Conservation (phyloP, 1,140 invertebrate genomes). For the Metopolophium dirhodum region DNA sequence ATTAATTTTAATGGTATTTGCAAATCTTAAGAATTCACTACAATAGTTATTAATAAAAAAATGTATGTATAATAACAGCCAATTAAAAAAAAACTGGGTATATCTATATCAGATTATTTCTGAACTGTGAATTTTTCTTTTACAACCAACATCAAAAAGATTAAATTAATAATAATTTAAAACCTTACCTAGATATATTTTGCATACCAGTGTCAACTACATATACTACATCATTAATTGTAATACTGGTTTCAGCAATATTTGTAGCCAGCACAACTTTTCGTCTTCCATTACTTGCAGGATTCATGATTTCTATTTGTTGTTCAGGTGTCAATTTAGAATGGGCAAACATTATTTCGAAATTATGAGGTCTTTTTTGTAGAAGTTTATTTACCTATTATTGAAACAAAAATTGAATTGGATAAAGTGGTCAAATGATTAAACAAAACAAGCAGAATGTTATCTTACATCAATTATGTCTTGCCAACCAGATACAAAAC, state of each 20-base stretch:
- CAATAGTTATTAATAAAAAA: not conserved
- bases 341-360: conserved; percentile 57
- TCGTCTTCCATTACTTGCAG: conserved; percentile 51
- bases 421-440: not conserved
- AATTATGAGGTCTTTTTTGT: conserved; percentile 13
- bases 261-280: conserved; percentile 77
- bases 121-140: not conserved
- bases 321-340: conserved; percentile 58
- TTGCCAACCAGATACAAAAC: conserved; percentile 59
- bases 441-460: not conserved
- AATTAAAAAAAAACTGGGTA: not conserved
- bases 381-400: conserved; percentile 41
- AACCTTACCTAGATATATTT: conserved; percentile 58
- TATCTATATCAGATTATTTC: too few species aligned
- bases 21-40: not conserved
- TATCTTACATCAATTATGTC: conserved; percentile 55
- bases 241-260: conserved; percentile 86
- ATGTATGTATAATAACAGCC: not conserved
- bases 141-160: not conserved
- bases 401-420: not conserved
- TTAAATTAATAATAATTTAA: not conserved
- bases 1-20: not conserved
- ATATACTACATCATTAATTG: conserved; percentile 87
- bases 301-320: conserved; percentile 58
- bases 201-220: conserved; percentile 72